A percentile compares a stretch with the other conserved stretches of the same genome.
Evolutionary conservation across 92 coral and sea anemone species (phyloP).

Genomic region (Umimayanthus chanpuru): DNA sequence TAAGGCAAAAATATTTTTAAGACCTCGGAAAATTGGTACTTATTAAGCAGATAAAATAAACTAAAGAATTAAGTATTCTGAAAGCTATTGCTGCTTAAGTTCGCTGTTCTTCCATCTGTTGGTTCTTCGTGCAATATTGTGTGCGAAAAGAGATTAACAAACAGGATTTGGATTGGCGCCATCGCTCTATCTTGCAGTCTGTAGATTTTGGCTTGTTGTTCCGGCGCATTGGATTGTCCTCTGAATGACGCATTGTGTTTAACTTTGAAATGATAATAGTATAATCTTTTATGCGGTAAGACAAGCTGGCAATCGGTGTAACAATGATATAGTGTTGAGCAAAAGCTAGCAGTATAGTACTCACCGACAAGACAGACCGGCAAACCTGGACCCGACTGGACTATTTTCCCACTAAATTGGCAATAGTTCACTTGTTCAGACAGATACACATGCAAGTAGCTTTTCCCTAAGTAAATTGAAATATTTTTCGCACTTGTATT

Average conservation of each 20-base stretch:
- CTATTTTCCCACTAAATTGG: not conserved
- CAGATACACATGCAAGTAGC: not conserved
- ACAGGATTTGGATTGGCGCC: constrained; percentile 35
- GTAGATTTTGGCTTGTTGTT: constrained; percentile 19
- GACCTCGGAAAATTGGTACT: constrained; percentile 2
- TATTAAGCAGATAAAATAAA: constrained; percentile 31
- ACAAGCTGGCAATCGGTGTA: constrained; percentile 3
- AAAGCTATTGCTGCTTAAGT: constrained; percentile 1
- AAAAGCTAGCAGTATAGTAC: not conserved
- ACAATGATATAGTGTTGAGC: not conserved
- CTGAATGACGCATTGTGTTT: constrained; percentile 1
- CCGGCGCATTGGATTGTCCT: not conserved
- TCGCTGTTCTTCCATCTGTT: constrained; percentile 25
- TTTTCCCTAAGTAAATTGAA: not conserved
- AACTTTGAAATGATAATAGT: constrained; percentile 1
- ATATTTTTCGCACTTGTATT: not conserved
- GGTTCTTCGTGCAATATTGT: constrained; percentile 9
- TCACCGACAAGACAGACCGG: not conserved
- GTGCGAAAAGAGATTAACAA: constrained; percentile 40
- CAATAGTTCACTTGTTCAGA: not conserved
- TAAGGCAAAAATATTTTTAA: constrained; percentile 4
- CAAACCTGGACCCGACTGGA: not conserved
- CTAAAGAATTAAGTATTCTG: constrained; percentile 7
- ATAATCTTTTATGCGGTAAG: constrained; percentile 14
- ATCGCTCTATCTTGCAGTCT: constrained; percentile 34